Percentiles rank a stretch among this genome's conserved stretches.
Evolutionary conservation across 1,140 invertebrate genomes (phyloP).

Genomic region (Tenebrio molitor): DNA sequence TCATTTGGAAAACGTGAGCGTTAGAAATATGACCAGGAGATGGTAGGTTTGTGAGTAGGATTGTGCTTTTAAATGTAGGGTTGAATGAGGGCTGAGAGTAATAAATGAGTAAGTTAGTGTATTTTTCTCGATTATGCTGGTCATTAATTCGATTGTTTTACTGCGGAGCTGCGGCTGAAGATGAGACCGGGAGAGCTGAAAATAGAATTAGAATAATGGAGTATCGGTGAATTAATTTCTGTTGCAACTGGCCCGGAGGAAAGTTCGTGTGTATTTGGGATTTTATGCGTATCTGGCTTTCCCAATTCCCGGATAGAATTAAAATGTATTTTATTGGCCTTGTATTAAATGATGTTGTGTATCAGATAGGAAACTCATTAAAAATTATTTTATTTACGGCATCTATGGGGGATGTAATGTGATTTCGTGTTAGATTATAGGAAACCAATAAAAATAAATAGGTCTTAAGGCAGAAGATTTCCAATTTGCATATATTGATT

Average conservation of each 20-base stretch:
- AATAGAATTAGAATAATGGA: conserved; percentile 40
- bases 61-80: not conserved
- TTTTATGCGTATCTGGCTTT: conserved; percentile 36
- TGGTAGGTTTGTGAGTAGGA: too few species aligned
- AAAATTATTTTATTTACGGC: conserved; percentile 39
- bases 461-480: conserved; percentile 51
- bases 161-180: not conserved
- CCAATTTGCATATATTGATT: conserved; percentile 52
- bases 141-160: conserved; percentile 33
- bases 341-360: conserved; percentile 27
- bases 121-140: conserved; percentile 14
- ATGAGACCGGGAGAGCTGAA: conserved; percentile 27
- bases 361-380: conserved; percentile 35
- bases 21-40: too few species aligned
- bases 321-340: conserved; percentile 33
- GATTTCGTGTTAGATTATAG: conserved; percentile 47
- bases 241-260: conserved; percentile 22
- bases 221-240: conserved; percentile 38
- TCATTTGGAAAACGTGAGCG: too few species aligned
- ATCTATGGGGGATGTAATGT: conserved; percentile 33
- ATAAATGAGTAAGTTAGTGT: conserved; percentile 8
- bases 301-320: conserved; percentile 20
- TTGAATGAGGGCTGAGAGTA: not conserved
- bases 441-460: conserved; percentile 51
- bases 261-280: conserved; percentile 35